phyloP scores from a whole-genome alignment of 2,113 vertebrate genomes.

The Takifugu bimaculatus region DNA sequence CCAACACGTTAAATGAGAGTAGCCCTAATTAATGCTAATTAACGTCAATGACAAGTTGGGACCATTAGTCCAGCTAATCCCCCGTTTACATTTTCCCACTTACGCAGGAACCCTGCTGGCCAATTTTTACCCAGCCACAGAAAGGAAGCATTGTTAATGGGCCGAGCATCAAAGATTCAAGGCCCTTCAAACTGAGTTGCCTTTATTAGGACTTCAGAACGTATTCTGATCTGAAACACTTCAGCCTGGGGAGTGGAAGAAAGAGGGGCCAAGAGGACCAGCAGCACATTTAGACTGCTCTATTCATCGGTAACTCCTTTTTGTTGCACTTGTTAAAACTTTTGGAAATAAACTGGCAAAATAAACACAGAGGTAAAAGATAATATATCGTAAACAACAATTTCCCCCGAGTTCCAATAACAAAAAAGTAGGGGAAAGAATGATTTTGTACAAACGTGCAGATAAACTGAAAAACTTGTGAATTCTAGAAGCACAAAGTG shows the following conservation, averaged over 20 bases:
- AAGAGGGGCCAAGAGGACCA: constrained; percentile 34
- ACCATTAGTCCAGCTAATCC: constrained; percentile 79
- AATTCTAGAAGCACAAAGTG: too few species aligned
- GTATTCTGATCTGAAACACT: constrained; percentile 51
- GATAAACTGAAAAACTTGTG: neutral
- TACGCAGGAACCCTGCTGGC: constrained; percentile 71
- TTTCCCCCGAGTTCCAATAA: neutral
- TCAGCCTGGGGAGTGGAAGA: constrained; percentile 31
- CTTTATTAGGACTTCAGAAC: constrained; percentile 62
- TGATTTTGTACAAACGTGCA: neutral
- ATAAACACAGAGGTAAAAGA: constrained; percentile 20
- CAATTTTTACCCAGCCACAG: constrained; percentile 65
- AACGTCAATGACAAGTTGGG: constrained; percentile 75
- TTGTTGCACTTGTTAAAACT: too few species aligned
- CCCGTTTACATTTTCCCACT: constrained; percentile 71
- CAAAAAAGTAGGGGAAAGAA: too few species aligned
- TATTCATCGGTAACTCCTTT: constrained; percentile 63
- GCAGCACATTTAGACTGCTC: constrained; percentile 48
- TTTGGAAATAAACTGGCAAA: constrained; percentile 12
- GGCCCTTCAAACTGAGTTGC: constrained; percentile 47
- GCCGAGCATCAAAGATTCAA: constrained; percentile 64
- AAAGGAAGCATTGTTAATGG: constrained; percentile 71
- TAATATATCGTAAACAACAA: constrained; percentile 42
- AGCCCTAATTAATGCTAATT: constrained; percentile 78
- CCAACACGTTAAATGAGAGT: constrained; percentile 39